Base-by-base conservation (phyloP, 2,113 vertebrate genomes). In the Oplegnathus fasciatus region DNA sequence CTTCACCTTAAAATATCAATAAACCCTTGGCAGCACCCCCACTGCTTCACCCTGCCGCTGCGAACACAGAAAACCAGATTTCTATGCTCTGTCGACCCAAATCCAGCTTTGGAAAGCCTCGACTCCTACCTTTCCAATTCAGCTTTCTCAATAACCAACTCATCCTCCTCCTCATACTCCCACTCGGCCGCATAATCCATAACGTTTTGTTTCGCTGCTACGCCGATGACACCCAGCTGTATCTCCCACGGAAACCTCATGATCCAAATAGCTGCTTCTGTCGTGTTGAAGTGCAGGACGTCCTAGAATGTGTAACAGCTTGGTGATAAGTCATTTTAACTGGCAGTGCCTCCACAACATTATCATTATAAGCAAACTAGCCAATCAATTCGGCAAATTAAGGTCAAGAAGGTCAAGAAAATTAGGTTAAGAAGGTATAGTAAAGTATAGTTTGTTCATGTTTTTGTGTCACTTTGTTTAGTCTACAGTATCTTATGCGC, bases 1-100 rank as follows among this genome's bases (percentile, higher is more conserved):
- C 81, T 84, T 89, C 82, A 87, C 87, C 91, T 89, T 89, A 77
- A 94, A 89, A 94, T 92, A 93, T 89, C 92, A 90, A 91, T 91
- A 91, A 91, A 85, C 76, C 91, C 86, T 83, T 87, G 88, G 84
- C 92, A 85, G 79, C 86, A 68, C 79, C 89, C 86, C 79, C 74
- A 67, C 70, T 75, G 89, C 85, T 89, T 88, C 74, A 30, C 80
- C 89, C 54, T 14, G 22, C 86, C 32, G 28, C 87, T 83, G 85
- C 55, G 13, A 88, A 68, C 69, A 82, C 74, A 80, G 52, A 72
- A 82, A 84, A 88, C 55, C 57, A 75, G 66, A 89, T 88, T 91
- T 90, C 80, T 76, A 88, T 83, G 91, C 92, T 91, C 88, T 84
- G 90, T 90, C 89, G 76, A 88, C 91, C 88, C 86, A 93, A 90